Base-by-base conservation (phyloP, 2,888 invertebrate species). In the Nemoura dubitans region DNA sequence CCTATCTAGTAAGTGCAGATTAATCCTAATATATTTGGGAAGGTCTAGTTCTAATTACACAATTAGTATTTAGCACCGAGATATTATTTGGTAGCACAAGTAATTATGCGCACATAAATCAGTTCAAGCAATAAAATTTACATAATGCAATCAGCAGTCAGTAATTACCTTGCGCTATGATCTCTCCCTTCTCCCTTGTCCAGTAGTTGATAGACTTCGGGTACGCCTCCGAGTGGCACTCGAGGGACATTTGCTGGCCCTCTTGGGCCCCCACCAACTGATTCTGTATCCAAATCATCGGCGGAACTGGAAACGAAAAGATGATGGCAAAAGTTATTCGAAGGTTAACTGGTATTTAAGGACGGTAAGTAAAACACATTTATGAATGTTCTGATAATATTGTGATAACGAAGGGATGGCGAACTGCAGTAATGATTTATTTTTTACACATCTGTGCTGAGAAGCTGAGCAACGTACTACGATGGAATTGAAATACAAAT, bases 121-220 rank as follows among this genome's bases (percentile, higher is more conserved):
- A 14, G 7, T 26, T 78, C 5, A 78, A 78, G n/a, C 78, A 2
- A 76, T 78, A 28, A 78, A 78, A 78, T 78, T 78, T 25, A 2
- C 78, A 59, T 59, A 59, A 59, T 59, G 21, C 59, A 59, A 59
- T 59, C 59, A 59, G 59, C 59, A 59, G 59, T 59, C 14, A 21
- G 59, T 21, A 85, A 89, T 88, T 89, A 93, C 93, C 92, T 90
- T 92, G 92, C 85, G 93, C 92, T 86, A 93, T 92, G 88, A 93
- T 93, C 89, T 93, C 92, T 86, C 92, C 92, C 87, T 92, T 92
- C 87, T 92, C 92, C 89, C 92, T 91, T 76, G 93, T 92, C 94
- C 94, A 94, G 89, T 93, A 94, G 90, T 93, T 93, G 89, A 93
- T 93, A 87, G 93, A 93, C 90, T 93, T 93, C 7, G 94, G 93